Conservation (phyloP, 2,888 invertebrate genomes). For the Nebria salina region DNA sequence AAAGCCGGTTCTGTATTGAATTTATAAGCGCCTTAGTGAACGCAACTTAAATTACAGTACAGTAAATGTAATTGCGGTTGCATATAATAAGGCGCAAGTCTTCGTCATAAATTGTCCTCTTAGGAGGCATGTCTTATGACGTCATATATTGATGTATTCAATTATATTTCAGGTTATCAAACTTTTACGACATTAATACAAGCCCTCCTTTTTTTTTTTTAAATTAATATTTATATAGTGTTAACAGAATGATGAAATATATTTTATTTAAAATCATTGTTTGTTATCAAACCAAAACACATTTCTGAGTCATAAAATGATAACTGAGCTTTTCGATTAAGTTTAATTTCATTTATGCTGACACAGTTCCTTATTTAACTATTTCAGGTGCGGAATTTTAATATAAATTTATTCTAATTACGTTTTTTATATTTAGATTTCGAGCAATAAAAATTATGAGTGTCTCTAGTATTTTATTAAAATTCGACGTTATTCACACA, state of each 20-base stretch:
- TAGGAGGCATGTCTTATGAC: not conserved
- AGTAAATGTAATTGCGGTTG: not conserved
- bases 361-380: too few relatives aligned
- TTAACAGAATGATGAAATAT: not conserved
- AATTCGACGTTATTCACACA: too few relatives aligned
- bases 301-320: not conserved
- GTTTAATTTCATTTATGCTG: too few relatives aligned
- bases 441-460: too few relatives aligned
- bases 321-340: not conserved
- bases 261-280: not conserved
- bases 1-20: not conserved
- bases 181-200: not conserved
- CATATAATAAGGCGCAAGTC: not conserved
- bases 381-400: too few relatives aligned
- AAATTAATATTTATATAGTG: not conserved
- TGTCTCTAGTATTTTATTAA: too few relatives aligned
- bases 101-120: not conserved
- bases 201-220: not conserved
- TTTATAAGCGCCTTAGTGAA: not conserved
- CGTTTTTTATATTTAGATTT: too few relatives aligned
- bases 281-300: not conserved
- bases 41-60: not conserved
- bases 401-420: too few relatives aligned
- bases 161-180: not conserved
- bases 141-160: not conserved